phyloP scores from a whole-genome alignment of 2,888 invertebrate species.

The Diaprepes abbreviatus region DNA sequence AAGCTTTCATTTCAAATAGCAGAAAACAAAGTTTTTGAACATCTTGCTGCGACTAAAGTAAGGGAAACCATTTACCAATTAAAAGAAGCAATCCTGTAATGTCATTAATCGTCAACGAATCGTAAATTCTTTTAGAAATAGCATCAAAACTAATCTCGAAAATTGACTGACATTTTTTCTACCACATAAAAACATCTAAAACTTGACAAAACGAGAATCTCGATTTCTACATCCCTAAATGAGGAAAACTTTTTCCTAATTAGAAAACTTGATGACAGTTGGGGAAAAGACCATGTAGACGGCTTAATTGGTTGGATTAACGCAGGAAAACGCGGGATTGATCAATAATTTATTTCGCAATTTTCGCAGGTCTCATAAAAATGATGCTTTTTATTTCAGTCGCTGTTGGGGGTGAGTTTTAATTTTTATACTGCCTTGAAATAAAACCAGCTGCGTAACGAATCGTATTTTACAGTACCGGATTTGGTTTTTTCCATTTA shows the following conservation, averaged over 20 bases:
- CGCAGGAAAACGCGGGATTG: constrained; percentile 30
- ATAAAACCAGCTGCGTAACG: constrained; percentile 16
- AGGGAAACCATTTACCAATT: too few species aligned
- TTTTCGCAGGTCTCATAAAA: constrained; percentile 32
- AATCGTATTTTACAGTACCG: constrained; percentile 4
- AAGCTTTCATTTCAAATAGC: too few species aligned
- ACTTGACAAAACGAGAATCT: background rate
- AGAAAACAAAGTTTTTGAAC: too few species aligned
- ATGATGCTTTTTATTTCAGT: constrained; percentile 23
- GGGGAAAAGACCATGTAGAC: constrained; percentile 29
- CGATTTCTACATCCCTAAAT: constrained; percentile 1
- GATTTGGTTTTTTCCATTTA: constrained; percentile 3
- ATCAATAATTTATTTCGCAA: constrained; percentile 36
- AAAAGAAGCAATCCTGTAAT: too few species aligned
- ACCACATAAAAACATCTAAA: background rate
- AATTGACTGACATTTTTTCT: too few species aligned
- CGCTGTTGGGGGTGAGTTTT: constrained; percentile 21
- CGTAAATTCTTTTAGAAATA: too few species aligned
- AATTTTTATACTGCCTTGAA: constrained; percentile 24
- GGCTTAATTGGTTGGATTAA: constrained; percentile 35
- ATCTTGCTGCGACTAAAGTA: too few species aligned
- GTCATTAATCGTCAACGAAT: too few species aligned
- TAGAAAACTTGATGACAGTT: constrained; percentile 33
- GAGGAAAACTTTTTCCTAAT: constrained; percentile 16
- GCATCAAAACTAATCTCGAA: too few species aligned